Evolutionary conservation across 2,113 vertebrate genomes (phyloP).

Genomic region (Chaenogobius annularis): DNA sequence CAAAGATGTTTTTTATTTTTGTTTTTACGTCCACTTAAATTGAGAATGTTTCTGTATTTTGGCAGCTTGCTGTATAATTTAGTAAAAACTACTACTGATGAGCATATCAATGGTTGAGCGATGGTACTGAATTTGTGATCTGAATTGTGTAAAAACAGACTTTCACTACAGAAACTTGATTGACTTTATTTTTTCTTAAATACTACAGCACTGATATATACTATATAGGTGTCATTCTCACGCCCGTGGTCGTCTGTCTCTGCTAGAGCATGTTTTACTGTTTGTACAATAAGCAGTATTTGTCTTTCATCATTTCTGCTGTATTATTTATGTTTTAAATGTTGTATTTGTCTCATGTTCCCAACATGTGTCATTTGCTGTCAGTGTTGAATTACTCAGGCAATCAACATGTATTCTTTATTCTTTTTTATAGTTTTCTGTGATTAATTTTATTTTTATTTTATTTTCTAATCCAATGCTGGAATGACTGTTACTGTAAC

Average conservation of each 20-base stretch:
- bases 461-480: slow-evolving; percentile 39
- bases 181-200: background rate
- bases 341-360: background rate
- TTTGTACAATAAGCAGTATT: background rate
- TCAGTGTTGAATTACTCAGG: background rate
- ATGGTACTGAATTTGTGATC: background rate
- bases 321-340: background rate
- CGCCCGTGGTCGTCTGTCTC: background rate
- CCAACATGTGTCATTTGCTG: background rate
- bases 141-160: background rate
- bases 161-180: background rate
- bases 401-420: background rate
- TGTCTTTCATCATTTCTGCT: background rate
- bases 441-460: background rate
- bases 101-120: slow-evolving; percentile 44
- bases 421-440: too few relatives aligned
- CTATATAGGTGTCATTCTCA: background rate
- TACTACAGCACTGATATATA: background rate
- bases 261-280: background rate
- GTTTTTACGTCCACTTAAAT: too few relatives aligned
- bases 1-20: too few relatives aligned
- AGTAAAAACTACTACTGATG: background rate
- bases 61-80: background rate
- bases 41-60: background rate
- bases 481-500: slow-evolving; percentile 66